phyloP scores from a whole-genome alignment of 2,113 vertebrate genomes.

The Onychostruthus taczanowskii region DNA sequence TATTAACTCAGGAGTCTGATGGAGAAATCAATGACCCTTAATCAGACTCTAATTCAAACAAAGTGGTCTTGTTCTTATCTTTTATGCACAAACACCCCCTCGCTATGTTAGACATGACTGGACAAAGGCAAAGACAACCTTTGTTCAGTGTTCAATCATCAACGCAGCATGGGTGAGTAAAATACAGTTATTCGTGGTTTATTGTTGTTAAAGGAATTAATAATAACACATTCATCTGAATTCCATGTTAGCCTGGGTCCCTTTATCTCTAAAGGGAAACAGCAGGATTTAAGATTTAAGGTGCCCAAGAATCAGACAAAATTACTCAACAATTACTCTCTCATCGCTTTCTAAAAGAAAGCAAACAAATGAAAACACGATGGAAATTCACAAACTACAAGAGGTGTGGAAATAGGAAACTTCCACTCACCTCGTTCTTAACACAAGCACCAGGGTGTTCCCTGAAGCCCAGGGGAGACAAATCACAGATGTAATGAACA shows the following conservation, averaged over 20 bases:
- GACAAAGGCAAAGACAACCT: neutral
- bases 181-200: neutral
- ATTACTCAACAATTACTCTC: neutral
- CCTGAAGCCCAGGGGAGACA: neutral
- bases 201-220: neutral
- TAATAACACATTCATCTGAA: neutral
- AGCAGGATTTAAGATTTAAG: neutral
- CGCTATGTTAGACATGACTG: rapidly evolving
- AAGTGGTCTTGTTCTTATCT: neutral
- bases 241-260: neutral
- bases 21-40: neutral
- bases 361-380: neutral
- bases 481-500: neutral
- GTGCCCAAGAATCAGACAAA: neutral
- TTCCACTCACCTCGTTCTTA: neutral
- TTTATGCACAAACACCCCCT: neutral
- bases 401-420: neutral
- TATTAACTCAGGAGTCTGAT: neutral
- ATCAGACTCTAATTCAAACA: neutral
- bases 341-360: neutral
- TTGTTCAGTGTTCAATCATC: neutral
- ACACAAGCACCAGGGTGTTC: neutral
- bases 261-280: neutral
- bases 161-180: rapidly evolving
- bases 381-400: neutral